Evolutionary conservation across 2,888 invertebrate species (phyloP), one percentile per base, ranked within the genome.

Genomic region (Drosophila lutescens): DNA sequence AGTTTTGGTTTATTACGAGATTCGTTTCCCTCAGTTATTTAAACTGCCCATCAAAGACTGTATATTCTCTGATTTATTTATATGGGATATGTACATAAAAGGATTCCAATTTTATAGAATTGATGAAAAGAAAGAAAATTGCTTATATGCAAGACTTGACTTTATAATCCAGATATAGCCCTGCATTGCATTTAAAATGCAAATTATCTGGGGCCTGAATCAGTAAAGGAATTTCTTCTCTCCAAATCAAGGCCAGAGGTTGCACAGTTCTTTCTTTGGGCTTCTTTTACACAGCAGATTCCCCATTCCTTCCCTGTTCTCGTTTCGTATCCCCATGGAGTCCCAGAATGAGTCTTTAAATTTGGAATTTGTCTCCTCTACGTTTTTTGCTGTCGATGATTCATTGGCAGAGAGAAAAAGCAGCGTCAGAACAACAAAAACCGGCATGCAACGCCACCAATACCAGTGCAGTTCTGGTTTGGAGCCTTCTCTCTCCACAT

Each of bases 401-500:
- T 71, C 71, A 71, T 56, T 20, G 30, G 46, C 15, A 13, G 58
- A 53, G 49, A 34, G 43, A 10, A 32, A 49, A 9, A 47, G 9
- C 30, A 36, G 58, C 50, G 51, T 36, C 23, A 26, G 46, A 66
- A 55, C 49, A 43, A 57, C 62, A 56, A 58, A 70, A 72, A 71
- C 72, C 72, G 72, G 71, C 72, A 72, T 72, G 72, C 72, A 72
- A 57, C 62, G 47, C 12, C 36, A 63, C 62, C 44, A 41, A 49
- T n/a, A 55, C 71, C 46, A 36, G 3, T 47, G 26, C 36, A 50
- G 17, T 38, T 15, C 47, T 30, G 30, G 34, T 40, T 43, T 54
- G 53, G 46, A 46, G 55, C 40, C 41, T 38, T 40, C 66, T 54
- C 54, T 58, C 36, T 6, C 17, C n/a, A 8, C 32, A 8, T 20